Evolutionary conservation across 2,888 invertebrate genomes (phyloP), one percentile per base, ranked within the genome.

Genomic region (Folsomia candida): DNA sequence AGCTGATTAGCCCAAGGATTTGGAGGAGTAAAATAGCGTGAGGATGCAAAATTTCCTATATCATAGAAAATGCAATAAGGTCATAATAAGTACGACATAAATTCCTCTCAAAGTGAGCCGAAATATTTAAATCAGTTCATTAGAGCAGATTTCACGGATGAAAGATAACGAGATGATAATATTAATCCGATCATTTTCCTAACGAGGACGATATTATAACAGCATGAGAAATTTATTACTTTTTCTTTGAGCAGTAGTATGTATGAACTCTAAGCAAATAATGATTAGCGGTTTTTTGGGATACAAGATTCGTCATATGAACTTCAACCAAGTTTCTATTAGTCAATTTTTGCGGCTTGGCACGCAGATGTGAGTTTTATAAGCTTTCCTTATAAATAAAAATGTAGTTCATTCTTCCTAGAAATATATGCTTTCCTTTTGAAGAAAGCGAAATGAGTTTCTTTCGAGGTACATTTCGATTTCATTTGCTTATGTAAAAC

Each of bases 91-190:
- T 37, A 37, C 37, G 4, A 37, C 37, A 37, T 37, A 37, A 37
- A 37, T 9, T 37, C 37, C 37, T 9, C 4, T 4, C 4, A 37
- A 37, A 37, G 57, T 57, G n/a, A n/a, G 24, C 22, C n/a, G 57
- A 4, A 57, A 57, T 57, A 66, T 66, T 54, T 66, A 66, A 57
- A 66, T 66, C 28, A 66, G 57, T 57, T 66, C 66, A 66, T 66
- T 66, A 66, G 66, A 29, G 54, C 54, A 29, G 22, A 66, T 66
- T 66, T 65, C 57, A 57, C 54, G 66, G 57, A 20, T 28, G 66
- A 51, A 37, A 9, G 37, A 14, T 14, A 37, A 14, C 4, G 14
- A 9, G 37, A 37, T 37, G 14, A 37, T 37, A 14, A 14, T 37
- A 37, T 37, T 9, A 37, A 62, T 37, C 37, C 14, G 37, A 4